Conservation (phyloP, 2,797 vertebrate species). For the Paguma larvata region DNA sequence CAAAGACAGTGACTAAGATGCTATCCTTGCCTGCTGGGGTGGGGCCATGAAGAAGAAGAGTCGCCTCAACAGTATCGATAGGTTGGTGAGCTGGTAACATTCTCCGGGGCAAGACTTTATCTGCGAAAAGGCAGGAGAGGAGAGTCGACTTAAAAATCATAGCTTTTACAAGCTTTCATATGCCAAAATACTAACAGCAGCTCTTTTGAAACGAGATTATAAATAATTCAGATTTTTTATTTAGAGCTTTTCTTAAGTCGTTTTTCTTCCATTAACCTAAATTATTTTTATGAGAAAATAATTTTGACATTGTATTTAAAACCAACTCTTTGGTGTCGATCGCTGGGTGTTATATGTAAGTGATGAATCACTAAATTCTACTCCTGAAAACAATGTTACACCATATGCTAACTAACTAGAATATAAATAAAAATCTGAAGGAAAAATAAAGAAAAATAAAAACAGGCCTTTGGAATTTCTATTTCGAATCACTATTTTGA, state of each 20-base stretch:
- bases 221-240: conserved; percentile 19
- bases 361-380: no score
- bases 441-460: background rate
- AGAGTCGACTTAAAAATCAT: background rate
- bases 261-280: conserved; percentile 24
- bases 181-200: background rate
- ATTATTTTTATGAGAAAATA: conserved; percentile 33
- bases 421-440: no score
- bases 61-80: conserved; percentile 93
- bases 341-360: no score
- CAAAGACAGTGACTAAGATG: background rate
- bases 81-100: conserved; percentile 89
- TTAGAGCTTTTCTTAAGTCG: background rate
- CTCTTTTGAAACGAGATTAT: background rate
- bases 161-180: background rate
- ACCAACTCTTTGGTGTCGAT: background rate
- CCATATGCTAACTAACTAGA: no score
- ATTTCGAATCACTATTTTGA: conserved; percentile 4
- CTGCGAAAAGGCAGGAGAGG: conserved; percentile 84
- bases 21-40: conserved; percentile 92
- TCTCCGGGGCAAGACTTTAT: conserved; percentile 91
- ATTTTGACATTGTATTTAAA: background rate
- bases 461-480: background rate
- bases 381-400: no score
- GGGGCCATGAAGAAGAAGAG: conserved; percentile 96